Percentiles rank a stretch among this genome's conserved stretches.
These are phyloP conservation scores for Melanogrammus aeglefinus DNA, from an alignment of 2,797 vertebrate species.

Conservation along the genomic window DNA sequence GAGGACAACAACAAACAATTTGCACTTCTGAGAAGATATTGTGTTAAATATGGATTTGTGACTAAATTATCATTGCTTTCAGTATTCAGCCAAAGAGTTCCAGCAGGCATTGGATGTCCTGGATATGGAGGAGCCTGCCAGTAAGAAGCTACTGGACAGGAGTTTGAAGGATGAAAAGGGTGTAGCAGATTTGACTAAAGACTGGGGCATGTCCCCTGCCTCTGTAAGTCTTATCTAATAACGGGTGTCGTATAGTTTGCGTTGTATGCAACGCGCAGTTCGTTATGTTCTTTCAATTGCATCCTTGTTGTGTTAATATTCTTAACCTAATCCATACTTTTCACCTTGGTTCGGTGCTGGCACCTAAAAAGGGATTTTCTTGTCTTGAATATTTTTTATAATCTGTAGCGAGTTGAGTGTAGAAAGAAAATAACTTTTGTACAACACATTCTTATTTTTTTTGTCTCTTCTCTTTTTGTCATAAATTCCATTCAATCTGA, in stretches of 20 bases:
- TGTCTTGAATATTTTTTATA: background rate
- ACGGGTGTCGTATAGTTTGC: background rate
- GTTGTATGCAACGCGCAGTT: background rate
- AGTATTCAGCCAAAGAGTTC: constrained; percentile 98
- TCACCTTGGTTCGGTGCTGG: background rate
- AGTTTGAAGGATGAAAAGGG: constrained; percentile 83
- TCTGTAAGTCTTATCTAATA: constrained; percentile 76
- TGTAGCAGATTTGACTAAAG: constrained; percentile 78
- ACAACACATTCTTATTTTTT: background rate
- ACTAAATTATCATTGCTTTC: constrained; percentile 18
- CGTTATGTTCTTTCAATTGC: background rate
- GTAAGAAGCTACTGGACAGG: constrained; percentile 87
- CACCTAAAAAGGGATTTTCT: background rate
- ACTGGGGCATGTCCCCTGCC: constrained; percentile 92
- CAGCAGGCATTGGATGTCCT: constrained; percentile 97
- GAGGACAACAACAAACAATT: background rate
- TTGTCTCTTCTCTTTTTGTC: too few relatives aligned
- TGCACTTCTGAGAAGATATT: background rate
- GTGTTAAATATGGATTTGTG: background rate
- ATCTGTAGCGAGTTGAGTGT: background rate
- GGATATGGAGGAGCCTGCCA: constrained; percentile 91
- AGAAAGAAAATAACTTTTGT: background rate
- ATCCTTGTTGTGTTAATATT: background rate
- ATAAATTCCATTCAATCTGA: too few relatives aligned
- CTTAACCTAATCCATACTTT: background rate